Evolutionary conservation across 2,797 vertebrate species (phyloP), one percentile per base, ranked within the genome.

Genomic region (Amniataba percoides): DNA sequence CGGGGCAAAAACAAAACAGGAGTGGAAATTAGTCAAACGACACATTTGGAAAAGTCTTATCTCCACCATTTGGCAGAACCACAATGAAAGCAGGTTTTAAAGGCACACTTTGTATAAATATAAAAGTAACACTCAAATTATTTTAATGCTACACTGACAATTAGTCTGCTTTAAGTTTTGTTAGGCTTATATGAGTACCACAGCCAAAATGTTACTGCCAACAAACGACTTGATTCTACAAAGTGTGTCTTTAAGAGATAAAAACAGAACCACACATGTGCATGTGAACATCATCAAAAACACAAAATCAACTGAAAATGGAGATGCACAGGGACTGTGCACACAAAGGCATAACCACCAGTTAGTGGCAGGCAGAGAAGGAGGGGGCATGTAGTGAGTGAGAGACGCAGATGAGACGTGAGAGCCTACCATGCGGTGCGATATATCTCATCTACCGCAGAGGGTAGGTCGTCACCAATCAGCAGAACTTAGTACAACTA

Each of bases 161-260:
- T 81, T 78, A 82, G 74, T 78, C 21, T 12, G 43, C 64, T 76
- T 66, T 3, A 66, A 9, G 55, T 23, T 69, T 51, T 76, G 40
- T 79, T 60, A 68, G 64, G 46, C 25, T 67, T 23, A 45, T 25
- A 48, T 21, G 55, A 77, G 51, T 12, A 27, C 21, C 53, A 39
- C 14, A 79, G 67, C 57, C 52, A 48, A 71, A 58, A 77, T 23
- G 70, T 82, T 71, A 75, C 0, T 56, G 63, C 59, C 57, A 56
- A 76, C 34, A 49, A 74, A 66, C 45, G 39, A 25, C 13, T 71
- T 23, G 16, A 71, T 56, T 46, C 56, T 36, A 85, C 74, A 91
- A 88, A 88, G 85, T 90, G 91, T 93, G 92, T 78, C 89, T 92
- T 92, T 86, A 91, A 88, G 61, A 69, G 74, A 68, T 82, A 82